These are phyloP conservation scores for Verasper variegatus DNA, from an alignment of 2,113 vertebrate species.

Conservation along the genomic window DNA sequence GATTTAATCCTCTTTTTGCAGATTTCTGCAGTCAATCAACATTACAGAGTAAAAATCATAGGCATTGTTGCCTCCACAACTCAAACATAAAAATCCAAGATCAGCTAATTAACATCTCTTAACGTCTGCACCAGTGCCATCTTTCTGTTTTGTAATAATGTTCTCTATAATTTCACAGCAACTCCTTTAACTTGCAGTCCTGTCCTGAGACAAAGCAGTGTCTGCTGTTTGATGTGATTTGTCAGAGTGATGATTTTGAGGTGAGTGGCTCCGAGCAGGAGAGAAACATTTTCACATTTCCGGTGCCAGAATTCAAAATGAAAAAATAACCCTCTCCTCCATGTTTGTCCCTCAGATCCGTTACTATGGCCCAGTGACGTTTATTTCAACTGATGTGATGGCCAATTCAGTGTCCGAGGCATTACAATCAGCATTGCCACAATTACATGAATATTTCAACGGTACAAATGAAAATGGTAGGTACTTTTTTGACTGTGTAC, in stretches of 20 bases:
- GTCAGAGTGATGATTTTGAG: conserved; percentile 65
- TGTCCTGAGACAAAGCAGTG: conserved; percentile 76
- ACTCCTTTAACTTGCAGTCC: conserved; percentile 44
- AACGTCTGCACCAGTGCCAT: no score
- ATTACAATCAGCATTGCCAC: no score
- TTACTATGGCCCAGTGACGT: no score
- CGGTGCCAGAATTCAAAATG: not conserved
- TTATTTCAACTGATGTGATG: no score
- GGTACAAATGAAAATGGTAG: no score
- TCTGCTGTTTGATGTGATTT: conserved; percentile 71
- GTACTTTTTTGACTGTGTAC: no score
- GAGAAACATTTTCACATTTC: not conserved
- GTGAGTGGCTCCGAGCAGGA: conserved; percentile 54
- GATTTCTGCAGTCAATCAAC: not conserved
- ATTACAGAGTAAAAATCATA: not conserved
- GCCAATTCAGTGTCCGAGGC: no score
- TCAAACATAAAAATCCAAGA: no score
- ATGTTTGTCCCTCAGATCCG: not conserved
- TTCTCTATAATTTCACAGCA: conserved; percentile 42
- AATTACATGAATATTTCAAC: no score
- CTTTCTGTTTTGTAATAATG: no score
- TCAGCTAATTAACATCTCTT: no score
- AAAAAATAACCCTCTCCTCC: not conserved
- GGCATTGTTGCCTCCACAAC: not conserved
- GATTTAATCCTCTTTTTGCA: not conserved